Base-by-base conservation (phyloP, 1,140 invertebrate genomes). In the Xylocopa sonorina region DNA sequence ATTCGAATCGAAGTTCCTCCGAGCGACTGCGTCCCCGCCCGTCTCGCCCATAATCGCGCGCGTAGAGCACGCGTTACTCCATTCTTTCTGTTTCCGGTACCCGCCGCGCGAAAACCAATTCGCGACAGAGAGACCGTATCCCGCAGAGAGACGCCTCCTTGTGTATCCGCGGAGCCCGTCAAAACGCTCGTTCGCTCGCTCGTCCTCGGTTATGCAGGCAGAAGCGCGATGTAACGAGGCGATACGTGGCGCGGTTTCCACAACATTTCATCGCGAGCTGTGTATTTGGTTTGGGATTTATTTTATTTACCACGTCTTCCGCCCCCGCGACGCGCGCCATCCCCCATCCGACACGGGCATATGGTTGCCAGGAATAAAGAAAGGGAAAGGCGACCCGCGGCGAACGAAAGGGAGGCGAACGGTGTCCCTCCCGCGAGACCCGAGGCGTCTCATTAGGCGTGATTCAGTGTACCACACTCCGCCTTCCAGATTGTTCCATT, bases 401-500 rank as follows among this genome's bases (percentile, higher is more conserved):
- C 48, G 66, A 78, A 62, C 43, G 78, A 79, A 58, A 83, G 72
- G 78, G 51, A 87, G 57, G 38, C 34, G 69, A 84, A 74, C 75
- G 60, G 53, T 73, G 53, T 73, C 63, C 55, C 78, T 88, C 87
- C 80, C 88, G 78, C 74, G 88, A 81, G 88, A 89, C 85, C 66
- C 78, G 84, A 82, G 86, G 85, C 88, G 89, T 90, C 89, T 90
- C 91, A 92, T 92, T 92, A 92, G 90, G 86, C 88, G 89, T 90
- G 88, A 92, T 92, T 92, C 91, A 92, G 77, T 91, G 88, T 90
- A 85, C 88, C 88, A 88, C 83, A 87, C 87, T 86, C 86, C 83
- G 85, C 86, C 88, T 88, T 84, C 88, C 88, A 89, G 89, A 92
- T 92, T 91, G 90, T 92, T 92, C 90, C 90, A 91, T 92, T 92